These are phyloP conservation scores for Drosophila macrothrix DNA, from an alignment of 2,888 invertebrate species.

Conservation along the genomic window DNA sequence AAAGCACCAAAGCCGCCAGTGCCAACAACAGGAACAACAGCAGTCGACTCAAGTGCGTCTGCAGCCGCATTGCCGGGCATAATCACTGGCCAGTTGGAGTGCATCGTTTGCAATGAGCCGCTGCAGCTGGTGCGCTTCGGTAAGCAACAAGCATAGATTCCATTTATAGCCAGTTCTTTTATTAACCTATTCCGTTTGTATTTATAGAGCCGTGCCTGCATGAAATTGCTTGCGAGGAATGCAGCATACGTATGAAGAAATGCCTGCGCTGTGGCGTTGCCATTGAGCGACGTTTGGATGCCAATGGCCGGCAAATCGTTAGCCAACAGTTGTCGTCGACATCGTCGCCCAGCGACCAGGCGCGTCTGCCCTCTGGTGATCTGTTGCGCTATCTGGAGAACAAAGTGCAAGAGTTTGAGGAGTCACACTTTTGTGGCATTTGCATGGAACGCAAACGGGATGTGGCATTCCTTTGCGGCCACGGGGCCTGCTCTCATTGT, in stretches of 20 bases:
- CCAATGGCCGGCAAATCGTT: slow-evolving; percentile 86
- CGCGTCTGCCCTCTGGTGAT: slow-evolving; percentile 88
- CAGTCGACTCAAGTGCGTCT: slow-evolving; percentile 21
- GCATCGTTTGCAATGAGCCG: slow-evolving; percentile 90
- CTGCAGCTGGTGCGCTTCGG: slow-evolving; percentile 88
- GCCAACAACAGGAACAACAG: slow-evolving; percentile 13
- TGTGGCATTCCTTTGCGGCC: slow-evolving; percentile 95
- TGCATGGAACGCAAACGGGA: slow-evolving; percentile 94
- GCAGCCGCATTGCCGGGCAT: slow-evolving; percentile 39
- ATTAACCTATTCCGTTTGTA: not conserved
- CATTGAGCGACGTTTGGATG: slow-evolving; percentile 87
- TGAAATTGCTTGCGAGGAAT: slow-evolving; percentile 90
- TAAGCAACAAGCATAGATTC: slow-evolving; percentile 16
- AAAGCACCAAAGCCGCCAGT: slow-evolving; percentile 78
- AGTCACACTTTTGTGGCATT: slow-evolving; percentile 93
- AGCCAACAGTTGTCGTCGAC: slow-evolving; percentile 55
- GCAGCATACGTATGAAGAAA: slow-evolving; percentile 91
- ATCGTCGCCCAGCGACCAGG: slow-evolving; percentile 83
- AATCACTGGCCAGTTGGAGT: slow-evolving; percentile 85
- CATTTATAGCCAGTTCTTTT: not conserved
- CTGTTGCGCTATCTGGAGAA: slow-evolving; percentile 89
- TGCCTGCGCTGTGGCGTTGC: slow-evolving; percentile 89
- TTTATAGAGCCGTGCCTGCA: slow-evolving; percentile 90
- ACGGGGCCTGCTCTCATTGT: slow-evolving; percentile 93
- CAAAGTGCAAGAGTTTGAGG: slow-evolving; percentile 94